Percentiles rank a stretch among this genome's conserved stretches.
Conservation (phyloP, 2,888 invertebrate genomes). For the Trachelus iudaicus region DNA sequence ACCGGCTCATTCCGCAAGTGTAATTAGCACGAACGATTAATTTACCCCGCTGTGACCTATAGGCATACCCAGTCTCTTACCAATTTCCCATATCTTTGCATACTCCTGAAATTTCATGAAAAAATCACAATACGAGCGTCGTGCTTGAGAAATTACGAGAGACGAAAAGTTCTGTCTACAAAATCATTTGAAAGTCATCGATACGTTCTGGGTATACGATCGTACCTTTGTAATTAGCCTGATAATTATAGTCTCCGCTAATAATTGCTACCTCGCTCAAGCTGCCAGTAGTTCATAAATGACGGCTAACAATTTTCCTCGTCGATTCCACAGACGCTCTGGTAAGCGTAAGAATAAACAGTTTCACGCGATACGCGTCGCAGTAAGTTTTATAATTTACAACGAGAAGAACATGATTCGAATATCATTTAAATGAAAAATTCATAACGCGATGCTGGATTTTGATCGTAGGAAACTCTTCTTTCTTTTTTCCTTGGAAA, state of each 20-base stretch:
- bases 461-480: not conserved
- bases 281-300: not conserved
- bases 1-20: not conserved
- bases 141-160: not conserved
- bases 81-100: not conserved
- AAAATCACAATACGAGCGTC: not conserved
- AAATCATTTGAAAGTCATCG: not conserved
- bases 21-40: not conserved
- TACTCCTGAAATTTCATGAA: not conserved
- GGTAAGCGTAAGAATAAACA: not conserved
- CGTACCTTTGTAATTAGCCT: not conserved
- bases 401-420: not conserved
- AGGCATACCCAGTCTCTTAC: not conserved
- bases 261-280: not conserved
- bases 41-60: not conserved
- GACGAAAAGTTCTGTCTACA: not conserved
- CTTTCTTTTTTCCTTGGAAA: not conserved
- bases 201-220: not conserved
- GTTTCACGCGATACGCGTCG: not conserved
- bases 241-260: not conserved
- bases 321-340: not conserved
- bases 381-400: not conserved
- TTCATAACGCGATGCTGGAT: not conserved
- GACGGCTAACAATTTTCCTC: not conserved
- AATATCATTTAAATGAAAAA: not conserved